Conservation (phyloP, 2,797 vertebrate genomes). For the Aeoliscus strigatus region DNA sequence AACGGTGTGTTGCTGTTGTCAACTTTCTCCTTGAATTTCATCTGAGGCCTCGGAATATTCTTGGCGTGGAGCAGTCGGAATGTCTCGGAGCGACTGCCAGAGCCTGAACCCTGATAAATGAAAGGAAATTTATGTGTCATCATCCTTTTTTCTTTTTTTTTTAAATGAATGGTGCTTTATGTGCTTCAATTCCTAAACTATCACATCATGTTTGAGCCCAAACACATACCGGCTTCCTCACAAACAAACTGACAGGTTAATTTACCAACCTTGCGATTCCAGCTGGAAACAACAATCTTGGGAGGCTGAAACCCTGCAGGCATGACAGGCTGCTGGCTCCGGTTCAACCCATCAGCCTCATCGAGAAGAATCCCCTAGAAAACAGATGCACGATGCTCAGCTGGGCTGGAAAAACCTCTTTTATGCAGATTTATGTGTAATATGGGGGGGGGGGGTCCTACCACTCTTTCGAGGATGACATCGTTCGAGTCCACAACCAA, state of each 20-base stretch:
- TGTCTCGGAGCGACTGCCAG: constrained; percentile 76
- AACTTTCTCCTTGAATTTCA: constrained; percentile 89
- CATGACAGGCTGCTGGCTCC: constrained; percentile 88
- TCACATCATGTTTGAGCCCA: constrained; percentile 15
- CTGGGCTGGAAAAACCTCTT: constrained; percentile 1
- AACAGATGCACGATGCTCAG: constrained; percentile 9
- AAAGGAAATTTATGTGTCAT: constrained; percentile 17
- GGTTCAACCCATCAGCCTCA: constrained; percentile 89
- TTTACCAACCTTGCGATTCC: constrained; percentile 91
- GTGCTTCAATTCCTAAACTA: constrained; percentile 5
- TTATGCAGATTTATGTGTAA: neutral
- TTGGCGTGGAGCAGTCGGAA: constrained; percentile 91
- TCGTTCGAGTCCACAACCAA: constrained; percentile 93
- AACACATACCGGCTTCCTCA: constrained; percentile 8
- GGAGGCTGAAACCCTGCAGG: constrained; percentile 87
- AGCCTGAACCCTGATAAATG: constrained; percentile 72
- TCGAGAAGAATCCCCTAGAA: constrained; percentile 89
- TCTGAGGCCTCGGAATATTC: constrained; percentile 88
- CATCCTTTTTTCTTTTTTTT: too few relatives aligned
- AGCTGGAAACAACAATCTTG: constrained; percentile 92
- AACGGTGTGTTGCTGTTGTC: constrained; percentile 97
- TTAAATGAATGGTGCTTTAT: too few relatives aligned
- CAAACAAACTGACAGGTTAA: constrained; percentile 11
- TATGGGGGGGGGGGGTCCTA: constrained; percentile 53
- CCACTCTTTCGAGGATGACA: constrained; percentile 90